Conservation (phyloP, 2,888 invertebrate species). For the Girardia tigrina region DNA sequence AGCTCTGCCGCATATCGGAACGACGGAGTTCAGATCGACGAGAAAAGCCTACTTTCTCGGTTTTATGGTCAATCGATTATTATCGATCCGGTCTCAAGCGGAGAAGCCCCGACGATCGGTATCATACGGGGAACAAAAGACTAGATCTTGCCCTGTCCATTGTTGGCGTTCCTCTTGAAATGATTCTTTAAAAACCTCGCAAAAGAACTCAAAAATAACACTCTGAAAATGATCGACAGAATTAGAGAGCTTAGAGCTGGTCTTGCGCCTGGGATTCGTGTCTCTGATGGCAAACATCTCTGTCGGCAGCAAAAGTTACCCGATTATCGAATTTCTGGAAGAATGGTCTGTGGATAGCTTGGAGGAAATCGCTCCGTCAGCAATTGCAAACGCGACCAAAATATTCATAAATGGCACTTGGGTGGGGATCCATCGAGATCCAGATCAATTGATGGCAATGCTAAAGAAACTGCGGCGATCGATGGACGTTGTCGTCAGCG, state of each 20-base stretch:
- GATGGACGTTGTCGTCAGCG: slow-evolving; percentile 99
- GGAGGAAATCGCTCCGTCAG: slow-evolving; percentile 96
- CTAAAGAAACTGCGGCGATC: slow-evolving; percentile 83
- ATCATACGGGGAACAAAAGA: slow-evolving; percentile 98
- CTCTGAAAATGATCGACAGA: no score
- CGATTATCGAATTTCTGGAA: slow-evolving; percentile 98
- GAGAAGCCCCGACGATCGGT: slow-evolving; percentile 92
- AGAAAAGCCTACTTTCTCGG: slow-evolving; percentile 96
- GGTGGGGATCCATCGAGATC: slow-evolving; percentile 94
- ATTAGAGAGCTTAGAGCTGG: slow-evolving; percentile 62
- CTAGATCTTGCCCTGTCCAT: slow-evolving; percentile 89
- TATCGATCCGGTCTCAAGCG: slow-evolving; percentile 74
- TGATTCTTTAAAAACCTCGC: no score
- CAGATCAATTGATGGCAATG: slow-evolving; percentile 95
- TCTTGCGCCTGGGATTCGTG: slow-evolving; percentile 96
- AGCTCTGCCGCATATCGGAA: slow-evolving; percentile 98
- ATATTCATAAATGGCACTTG: slow-evolving; percentile 99
- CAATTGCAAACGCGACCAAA: slow-evolving; percentile 86
- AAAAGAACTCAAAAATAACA: no score
- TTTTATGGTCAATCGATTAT: slow-evolving; percentile 94
- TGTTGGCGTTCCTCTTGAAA: slow-evolving; percentile 86
- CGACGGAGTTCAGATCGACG: slow-evolving; percentile 97
- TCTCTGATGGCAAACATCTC: slow-evolving; percentile 99
- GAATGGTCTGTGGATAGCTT: slow-evolving; percentile 99
- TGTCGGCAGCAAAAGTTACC: slow-evolving; percentile 89